A percentile compares a stretch with the other conserved stretches of the same genome.
These are phyloP conservation scores for Phalacrocorax brasilianus DNA, from an alignment of 2,113 vertebrate species.

Conservation along the genomic window DNA sequence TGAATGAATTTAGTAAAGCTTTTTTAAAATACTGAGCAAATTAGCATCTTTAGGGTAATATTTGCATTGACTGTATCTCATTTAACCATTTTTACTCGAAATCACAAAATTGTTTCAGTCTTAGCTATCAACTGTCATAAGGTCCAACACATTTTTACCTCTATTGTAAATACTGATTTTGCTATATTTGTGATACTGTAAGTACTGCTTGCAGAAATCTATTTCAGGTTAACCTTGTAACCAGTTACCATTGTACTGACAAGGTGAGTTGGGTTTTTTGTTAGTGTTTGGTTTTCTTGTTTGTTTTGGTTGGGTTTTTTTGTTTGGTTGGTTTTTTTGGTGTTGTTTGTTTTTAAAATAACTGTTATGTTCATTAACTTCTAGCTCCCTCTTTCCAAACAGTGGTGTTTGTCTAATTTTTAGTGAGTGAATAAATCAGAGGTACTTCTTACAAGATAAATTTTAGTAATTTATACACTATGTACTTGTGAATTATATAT, in stretches of 20 bases:
- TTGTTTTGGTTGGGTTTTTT: too few relatives aligned
- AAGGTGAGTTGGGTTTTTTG: not conserved
- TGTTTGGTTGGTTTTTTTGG: too few relatives aligned
- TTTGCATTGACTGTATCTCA: not conserved
- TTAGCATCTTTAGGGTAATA: fast-evolving
- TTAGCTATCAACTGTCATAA: not conserved
- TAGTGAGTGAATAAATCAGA: not conserved
- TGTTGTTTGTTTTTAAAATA: not conserved
- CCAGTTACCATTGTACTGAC: not conserved
- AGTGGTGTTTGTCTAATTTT: not conserved
- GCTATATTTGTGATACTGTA: not conserved
- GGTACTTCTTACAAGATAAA: not conserved
- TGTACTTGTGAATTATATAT: not conserved
- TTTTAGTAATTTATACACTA: not conserved
- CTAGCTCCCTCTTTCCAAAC: not conserved
- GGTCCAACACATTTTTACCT: not conserved
- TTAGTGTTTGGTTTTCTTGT: too few relatives aligned
- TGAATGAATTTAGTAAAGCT: not conserved
- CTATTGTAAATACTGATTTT: not conserved
- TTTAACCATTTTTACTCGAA: not conserved
- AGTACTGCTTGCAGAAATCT: not conserved
- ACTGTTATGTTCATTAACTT: not conserved
- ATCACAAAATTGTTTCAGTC: not conserved
- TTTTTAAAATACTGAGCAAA: not conserved
- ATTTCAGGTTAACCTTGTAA: not conserved